phyloP scores from a whole-genome alignment of 2,113 vertebrate species.

The Pedionomus torquatus region DNA sequence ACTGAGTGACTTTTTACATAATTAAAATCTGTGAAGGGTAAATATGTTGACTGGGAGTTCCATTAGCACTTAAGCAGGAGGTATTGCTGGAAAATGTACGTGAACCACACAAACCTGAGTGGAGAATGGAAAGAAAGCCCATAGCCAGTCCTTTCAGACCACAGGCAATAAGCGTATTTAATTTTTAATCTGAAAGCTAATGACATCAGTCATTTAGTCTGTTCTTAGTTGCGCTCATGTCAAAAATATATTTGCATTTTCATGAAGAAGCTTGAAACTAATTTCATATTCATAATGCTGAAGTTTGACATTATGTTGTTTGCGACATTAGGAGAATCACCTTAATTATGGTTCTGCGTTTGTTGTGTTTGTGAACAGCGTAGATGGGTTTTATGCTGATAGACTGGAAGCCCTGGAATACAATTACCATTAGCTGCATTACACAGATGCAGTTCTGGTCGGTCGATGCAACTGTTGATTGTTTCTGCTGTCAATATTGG shows the following conservation, averaged over 20 bases:
- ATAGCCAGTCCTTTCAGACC: not conserved
- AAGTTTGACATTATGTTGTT: not conserved
- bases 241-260: not conserved
- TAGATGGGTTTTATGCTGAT: not conserved
- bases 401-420: not conserved
- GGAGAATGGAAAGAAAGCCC: not conserved
- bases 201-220: not conserved
- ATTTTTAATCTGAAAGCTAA: not conserved
- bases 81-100: not conserved
- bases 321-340: not conserved
- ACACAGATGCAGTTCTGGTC: not conserved
- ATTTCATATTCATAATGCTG: not conserved
- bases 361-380: not conserved
- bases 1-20: conserved; percentile 73
- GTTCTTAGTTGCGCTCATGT: not conserved
- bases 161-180: not conserved
- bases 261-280: not conserved
- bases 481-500: not conserved
- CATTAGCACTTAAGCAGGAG: conserved; percentile 25
- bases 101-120: not conserved
- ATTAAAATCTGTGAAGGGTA: conserved; percentile 72
- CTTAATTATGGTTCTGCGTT: not conserved
- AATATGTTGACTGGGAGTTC: conserved; percentile 43
- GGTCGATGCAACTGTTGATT: not conserved
- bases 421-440: not conserved